phyloP scores from a whole-genome alignment of 2,113 vertebrate species.

The Pavo muticus region DNA sequence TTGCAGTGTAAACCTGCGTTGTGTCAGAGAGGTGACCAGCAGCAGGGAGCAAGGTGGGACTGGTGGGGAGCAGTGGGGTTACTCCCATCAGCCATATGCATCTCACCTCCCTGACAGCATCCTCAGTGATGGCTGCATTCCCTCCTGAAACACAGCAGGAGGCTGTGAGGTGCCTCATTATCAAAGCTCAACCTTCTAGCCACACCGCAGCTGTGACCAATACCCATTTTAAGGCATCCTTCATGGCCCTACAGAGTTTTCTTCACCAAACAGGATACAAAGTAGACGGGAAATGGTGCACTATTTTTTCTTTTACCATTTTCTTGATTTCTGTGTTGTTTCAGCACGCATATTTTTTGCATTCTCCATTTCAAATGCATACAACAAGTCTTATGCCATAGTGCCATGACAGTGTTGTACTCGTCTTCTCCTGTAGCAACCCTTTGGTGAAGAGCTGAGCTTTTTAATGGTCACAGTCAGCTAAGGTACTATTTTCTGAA shows the following conservation, averaged over 20 bases:
- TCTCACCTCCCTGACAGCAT: not conserved
- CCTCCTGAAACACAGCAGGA: not conserved
- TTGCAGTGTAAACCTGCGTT: rapidly evolving
- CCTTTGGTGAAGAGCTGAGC: not conserved
- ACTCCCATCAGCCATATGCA: rapidly evolving
- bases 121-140: not conserved
- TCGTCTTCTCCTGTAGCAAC: not conserved
- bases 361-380: not conserved
- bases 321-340: not conserved
- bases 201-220: rapidly evolving
- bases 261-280: not conserved
- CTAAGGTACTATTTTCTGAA: not conserved
- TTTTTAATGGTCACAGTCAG: not conserved
- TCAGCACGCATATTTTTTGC: not conserved
- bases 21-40: not conserved
- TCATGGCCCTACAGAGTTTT: not conserved
- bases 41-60: not conserved
- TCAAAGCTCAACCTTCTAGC: not conserved
- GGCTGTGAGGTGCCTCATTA: not conserved
- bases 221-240: not conserved
- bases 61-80: rapidly evolving
- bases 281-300: not conserved
- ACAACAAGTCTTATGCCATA: rapidly evolving
- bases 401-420: not conserved
- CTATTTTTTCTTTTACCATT: not conserved